Evolutionary conservation across 2,797 vertebrate species (phyloP).

Genomic region (Phataginus tetradactyla): DNA sequence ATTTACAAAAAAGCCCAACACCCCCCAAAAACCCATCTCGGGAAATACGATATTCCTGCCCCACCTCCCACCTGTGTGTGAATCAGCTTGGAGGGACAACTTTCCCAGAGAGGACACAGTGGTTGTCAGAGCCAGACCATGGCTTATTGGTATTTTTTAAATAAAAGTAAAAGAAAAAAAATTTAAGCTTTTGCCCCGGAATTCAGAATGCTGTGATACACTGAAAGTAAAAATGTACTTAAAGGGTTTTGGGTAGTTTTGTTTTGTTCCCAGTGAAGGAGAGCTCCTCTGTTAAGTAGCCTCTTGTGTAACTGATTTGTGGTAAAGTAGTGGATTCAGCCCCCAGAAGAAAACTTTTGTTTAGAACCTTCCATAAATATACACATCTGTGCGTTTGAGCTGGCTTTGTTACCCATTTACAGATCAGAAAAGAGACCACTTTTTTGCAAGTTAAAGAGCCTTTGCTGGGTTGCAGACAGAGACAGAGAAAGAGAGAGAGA

Average conservation of each 20-base stretch:
- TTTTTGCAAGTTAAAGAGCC: constrained; percentile 49
- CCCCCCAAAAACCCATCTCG: constrained; percentile 91
- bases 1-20: constrained; percentile 96
- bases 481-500: rapidly evolving
- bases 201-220: constrained; percentile 71
- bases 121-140: rapidly evolving
- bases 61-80: constrained; percentile 95
- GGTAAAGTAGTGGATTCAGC: constrained; percentile 25
- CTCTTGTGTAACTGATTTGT: constrained; percentile 69
- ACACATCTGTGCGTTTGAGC: constrained; percentile 59
- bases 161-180: background rate
- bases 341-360: constrained; percentile 42
- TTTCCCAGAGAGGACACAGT: background rate
- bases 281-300: constrained; percentile 45
- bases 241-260: background rate
- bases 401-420: constrained; percentile 69
- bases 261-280: constrained; percentile 32
- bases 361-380: constrained; percentile 19
- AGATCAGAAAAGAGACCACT: constrained; percentile 34
- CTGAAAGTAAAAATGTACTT: constrained; percentile 64
- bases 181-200: constrained; percentile 52
- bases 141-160: background rate
- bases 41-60: constrained; percentile 92
- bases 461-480: background rate
- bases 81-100: constrained; percentile 57